Evolutionary conservation across 2,113 vertebrate genomes (phyloP).

Genomic region (Oplegnathus fasciatus): DNA sequence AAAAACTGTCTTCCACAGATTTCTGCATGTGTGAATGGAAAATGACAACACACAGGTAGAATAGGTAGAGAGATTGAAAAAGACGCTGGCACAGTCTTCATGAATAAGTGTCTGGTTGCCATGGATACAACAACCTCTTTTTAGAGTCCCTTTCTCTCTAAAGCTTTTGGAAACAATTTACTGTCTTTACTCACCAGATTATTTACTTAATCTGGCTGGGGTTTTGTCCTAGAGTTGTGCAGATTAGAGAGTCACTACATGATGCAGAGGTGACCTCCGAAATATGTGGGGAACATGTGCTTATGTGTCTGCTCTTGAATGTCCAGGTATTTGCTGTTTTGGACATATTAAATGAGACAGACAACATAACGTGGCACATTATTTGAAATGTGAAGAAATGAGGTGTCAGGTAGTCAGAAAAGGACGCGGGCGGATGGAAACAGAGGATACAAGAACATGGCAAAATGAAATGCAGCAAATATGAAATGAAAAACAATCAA

Average conservation of each 20-base stretch:
- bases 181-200: constrained; percentile 59
- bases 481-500: constrained; percentile 9
- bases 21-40: constrained; percentile 21
- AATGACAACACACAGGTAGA: constrained; percentile 32
- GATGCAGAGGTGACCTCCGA: constrained; percentile 54
- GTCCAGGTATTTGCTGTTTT: not conserved
- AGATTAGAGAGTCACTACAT: constrained; percentile 65
- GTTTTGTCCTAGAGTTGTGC: constrained; percentile 64
- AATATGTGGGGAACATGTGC: constrained; percentile 10
- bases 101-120: constrained; percentile 78
- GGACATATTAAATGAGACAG: constrained; percentile 16
- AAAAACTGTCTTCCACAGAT: constrained; percentile 1
- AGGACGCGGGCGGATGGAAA: not conserved
- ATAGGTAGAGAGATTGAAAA: constrained; percentile 25
- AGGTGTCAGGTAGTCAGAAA: not conserved
- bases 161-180: constrained; percentile 65
- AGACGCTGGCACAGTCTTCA: constrained; percentile 47
- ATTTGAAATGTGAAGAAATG: constrained; percentile 1
- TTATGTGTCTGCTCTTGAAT: constrained; percentile 12
- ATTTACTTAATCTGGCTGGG: constrained; percentile 71
- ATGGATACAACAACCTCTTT: constrained; percentile 77
- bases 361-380: not conserved
- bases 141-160: constrained; percentile 41
- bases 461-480: not conserved
- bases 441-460: not conserved